phyloP scores from a whole-genome alignment of 2,888 invertebrate genomes.

The Drosophila kokeensis region DNA sequence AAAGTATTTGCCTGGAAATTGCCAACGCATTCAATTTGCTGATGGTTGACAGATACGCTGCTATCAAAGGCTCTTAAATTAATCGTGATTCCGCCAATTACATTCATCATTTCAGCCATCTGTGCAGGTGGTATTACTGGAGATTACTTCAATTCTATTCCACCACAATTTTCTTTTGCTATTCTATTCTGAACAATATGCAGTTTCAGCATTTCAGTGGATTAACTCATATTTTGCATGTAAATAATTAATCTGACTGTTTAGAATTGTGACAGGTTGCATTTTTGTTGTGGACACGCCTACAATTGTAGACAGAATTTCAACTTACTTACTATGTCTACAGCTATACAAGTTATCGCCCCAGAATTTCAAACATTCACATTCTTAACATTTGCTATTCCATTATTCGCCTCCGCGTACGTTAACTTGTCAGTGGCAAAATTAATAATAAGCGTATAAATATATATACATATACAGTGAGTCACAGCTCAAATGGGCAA shows the following conservation, averaged over 20 bases:
- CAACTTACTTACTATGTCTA: background rate
- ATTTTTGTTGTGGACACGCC: background rate
- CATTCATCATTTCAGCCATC: conserved; percentile 16
- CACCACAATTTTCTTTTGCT: background rate
- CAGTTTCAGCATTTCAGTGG: background rate
- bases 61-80: conserved; percentile 30
- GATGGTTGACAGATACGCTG: conserved; percentile 13
- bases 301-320: background rate
- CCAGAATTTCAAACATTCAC: background rate
- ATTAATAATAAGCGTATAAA: background rate
- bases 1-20: conserved; percentile 12
- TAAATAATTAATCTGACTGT: background rate
- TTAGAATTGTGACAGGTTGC: background rate
- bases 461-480: background rate
- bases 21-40: conserved; percentile 18
- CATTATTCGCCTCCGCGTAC: background rate
- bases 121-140: conserved; percentile 1
- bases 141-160: background rate
- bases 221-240: background rate
- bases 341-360: background rate
- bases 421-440: background rate
- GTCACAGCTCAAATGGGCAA: too few species aligned
- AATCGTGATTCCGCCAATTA: conserved; percentile 43
- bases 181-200: background rate
- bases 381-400: background rate